Evolutionary conservation across 2,888 invertebrate species (phyloP), one percentile per base, ranked within the genome.

Genomic region (Drosophila merina): DNA sequence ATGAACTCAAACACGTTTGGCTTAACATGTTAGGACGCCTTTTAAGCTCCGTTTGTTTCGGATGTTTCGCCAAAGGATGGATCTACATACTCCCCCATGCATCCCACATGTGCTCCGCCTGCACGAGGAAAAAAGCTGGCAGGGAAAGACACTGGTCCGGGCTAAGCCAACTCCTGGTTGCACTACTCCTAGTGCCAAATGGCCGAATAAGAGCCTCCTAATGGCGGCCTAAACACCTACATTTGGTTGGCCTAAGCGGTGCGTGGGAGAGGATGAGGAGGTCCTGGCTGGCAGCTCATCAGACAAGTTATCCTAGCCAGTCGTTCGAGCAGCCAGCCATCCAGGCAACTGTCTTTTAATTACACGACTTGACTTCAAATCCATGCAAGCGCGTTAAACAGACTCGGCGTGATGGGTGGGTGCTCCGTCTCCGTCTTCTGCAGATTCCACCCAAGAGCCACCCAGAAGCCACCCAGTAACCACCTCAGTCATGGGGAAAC

Each of bases 1-100:
- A 87, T 81, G 66, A 82, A 84, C 74, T 58, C 70, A 36, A 57
- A 74, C 87, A 82, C 81, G 82, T 86, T 57, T 84, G 87, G 85
- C 87, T 82, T 82, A 82, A 81, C 82, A 84, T 72, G 70, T 67
- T 77, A 56, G 71, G 60, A 74, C 70, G 79, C 58, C 70, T 82
- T 76, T 86, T 75, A 72, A 82, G 75, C 68, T 67, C 51, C 67
- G 58, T 66, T 63, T 56, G 36, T 51, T 58, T 58, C 56, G 55
- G 33, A 33, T 63, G 47, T 50, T 57, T 57, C 38, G 48, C 36
- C 45, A 60, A 54, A 60, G 68, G 14, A 44, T 57, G 31, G 31
- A 31, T 44, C 25, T 47, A 74, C 58, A 75, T 57, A 72, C 67
- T 66, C 57, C n/a, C 42, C 44, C 71, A 1, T 47, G 26, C 14